Evolutionary conservation across 2,113 vertebrate genomes (phyloP), one percentile per base, ranked within the genome.

Genomic region (Hippolais icterina): DNA sequence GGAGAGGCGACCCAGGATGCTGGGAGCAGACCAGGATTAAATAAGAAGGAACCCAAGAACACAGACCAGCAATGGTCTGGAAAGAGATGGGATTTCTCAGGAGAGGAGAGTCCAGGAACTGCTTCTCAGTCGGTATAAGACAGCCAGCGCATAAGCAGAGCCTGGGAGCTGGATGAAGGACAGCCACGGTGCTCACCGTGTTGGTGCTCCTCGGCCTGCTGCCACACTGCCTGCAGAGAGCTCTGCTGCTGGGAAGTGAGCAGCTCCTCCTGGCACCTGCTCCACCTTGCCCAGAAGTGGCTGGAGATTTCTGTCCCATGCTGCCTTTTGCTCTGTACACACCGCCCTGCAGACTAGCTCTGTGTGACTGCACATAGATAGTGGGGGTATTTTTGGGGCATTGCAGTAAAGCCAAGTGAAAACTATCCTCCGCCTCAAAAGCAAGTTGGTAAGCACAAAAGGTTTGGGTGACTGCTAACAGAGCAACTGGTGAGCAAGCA

Each of bases 291-390:
- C 42, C 50, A 61, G 37, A 61, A 39, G 6, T 65, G n/a, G 4
- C 4, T 35, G 54, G 19, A 60, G 10, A 8, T 16, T 76, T 89
- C 57, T 77, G 44, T 33, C 33, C 41, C 8, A 0, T n/a, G 50
- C 19, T 84, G 53, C 41, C 60, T 83, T 91, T 57, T 69, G 29
- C 27, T 31, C 41, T 7, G 1, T 10, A 12, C 19, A 33, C 54
- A 47, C 29, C 78, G 29, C 12, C 41, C 42, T 19, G 35, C 53
- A 64, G 49, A 35, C 8, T 3, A 29, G 35, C 17, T 54, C 53
- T 72, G 27, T 6, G 5, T 39, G 15, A 52, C 28, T 0, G 0
- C 20, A 47, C 1, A 1, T 2, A 44, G 31, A 31, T 6, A n/a
- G 15, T 5, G 12, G 6, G 22, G 2, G 5, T 16, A 46, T 69